Evolutionary conservation across 2,797 vertebrate genomes (phyloP), one percentile per base, ranked within the genome.

Genomic region (Menidia menidia): DNA sequence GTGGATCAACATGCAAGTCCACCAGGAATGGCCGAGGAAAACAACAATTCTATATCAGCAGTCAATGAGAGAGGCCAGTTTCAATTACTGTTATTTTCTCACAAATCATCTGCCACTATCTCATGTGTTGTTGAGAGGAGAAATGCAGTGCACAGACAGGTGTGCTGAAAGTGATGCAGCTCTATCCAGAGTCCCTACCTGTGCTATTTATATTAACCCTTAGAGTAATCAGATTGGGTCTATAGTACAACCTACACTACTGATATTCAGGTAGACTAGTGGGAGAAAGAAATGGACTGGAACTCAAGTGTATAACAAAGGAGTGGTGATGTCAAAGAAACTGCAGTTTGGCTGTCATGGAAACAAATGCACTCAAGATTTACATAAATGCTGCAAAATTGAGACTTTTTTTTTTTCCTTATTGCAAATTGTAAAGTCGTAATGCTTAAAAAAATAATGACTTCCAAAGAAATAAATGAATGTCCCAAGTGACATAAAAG

Each of bases 21-120:
- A 78, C 59, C 79, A 86, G 82, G 83, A 84, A 82, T 61, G 87
- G 75, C 75, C 75, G 75, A 41, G 57, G 19, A 77, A 44, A 87
- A 83, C 10, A 39, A 39, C 84, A 88, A 86, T 72, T 77, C 80
- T 80, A 74, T 54, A 70, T 73, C 56, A 73, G 67, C 81, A 85
- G 77, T 84, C 77, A 78, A 77, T 84, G 74, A 80, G 84, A 84
- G 69, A 80, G 78, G 68, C 68, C 58, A 31, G 70, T 58, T 65
- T 82, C 55, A 88, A 91, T 90, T 78, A 82, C 79, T 77, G 76
- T 87, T 86, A 90, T 88, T 89, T 87, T 71, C 75, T 57, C 76
- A 74, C 57, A 89, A 86, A 90, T 84, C 70, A 84, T 59, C 51
- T 64, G 59, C 62, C 65, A 32, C 60, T 48, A 54, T 70, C 58